phyloP scores from a whole-genome alignment of 2,888 invertebrate species.

The Rotaria sp. region DNA sequence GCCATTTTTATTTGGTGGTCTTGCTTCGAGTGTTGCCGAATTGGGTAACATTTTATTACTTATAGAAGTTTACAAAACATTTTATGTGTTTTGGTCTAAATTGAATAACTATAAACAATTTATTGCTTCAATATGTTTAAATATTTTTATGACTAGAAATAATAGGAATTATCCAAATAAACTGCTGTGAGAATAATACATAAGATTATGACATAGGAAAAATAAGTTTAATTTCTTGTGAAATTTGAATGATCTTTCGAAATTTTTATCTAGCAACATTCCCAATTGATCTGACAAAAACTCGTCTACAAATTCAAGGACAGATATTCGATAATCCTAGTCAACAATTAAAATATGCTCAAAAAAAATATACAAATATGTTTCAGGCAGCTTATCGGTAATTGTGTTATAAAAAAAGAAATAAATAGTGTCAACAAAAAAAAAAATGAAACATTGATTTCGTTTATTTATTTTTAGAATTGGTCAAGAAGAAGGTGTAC shows the following conservation, averaged over 20 bases:
- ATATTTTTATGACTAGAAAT: too few species aligned
- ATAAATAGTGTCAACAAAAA: too few species aligned
- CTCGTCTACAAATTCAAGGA: constrained; percentile 84
- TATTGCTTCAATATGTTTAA: too few species aligned
- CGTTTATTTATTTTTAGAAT: neutral
- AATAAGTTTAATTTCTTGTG: too few species aligned
- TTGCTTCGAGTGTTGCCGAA: neutral
- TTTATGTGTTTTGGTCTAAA: too few species aligned
- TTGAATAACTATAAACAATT: too few species aligned
- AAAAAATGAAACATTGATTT: too few species aligned
- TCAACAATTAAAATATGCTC: constrained; percentile 41
- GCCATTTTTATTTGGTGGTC: neutral
- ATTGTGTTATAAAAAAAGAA: neutral
- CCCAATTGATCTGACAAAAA: constrained; percentile 91
- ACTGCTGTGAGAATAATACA: too few species aligned
- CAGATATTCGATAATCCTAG: constrained; percentile 63
- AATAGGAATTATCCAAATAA: too few species aligned
- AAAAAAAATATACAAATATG: constrained; percentile 72
- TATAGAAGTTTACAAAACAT: too few species aligned
- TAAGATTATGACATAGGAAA: too few species aligned
- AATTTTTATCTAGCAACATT: constrained; percentile 59
- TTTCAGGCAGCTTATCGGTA: constrained; percentile 67
- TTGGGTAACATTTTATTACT: neutral
- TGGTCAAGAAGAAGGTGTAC: constrained; percentile 71
- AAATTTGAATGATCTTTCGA: too few species aligned